These are phyloP conservation scores for Euzophera pinguis DNA, from an alignment of 2,888 invertebrate genomes.

Conservation along the genomic window DNA sequence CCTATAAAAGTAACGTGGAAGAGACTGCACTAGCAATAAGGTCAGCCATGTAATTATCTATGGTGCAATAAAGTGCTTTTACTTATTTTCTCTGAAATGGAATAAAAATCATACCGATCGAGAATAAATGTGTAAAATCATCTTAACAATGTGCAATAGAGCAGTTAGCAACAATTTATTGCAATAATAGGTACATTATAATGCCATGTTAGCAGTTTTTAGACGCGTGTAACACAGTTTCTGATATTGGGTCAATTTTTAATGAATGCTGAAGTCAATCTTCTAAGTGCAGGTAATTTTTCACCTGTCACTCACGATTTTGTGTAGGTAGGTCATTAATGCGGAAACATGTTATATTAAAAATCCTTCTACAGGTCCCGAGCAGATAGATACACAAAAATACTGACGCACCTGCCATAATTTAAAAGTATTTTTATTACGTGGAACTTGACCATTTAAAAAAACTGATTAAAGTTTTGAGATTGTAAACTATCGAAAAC, in stretches of 20 bases:
- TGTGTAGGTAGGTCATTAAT: neutral
- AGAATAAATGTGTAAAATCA: slow-evolving; percentile 10
- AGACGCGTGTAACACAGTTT: slow-evolving; percentile 22
- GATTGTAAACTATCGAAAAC: too few species aligned
- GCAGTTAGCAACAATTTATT: slow-evolving; percentile 7
- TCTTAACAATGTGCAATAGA: neutral
- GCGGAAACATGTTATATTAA: neutral
- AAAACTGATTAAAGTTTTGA: too few species aligned
- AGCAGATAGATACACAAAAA: too few species aligned
- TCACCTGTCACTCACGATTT: neutral
- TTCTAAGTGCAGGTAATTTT: neutral
- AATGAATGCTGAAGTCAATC: slow-evolving; percentile 1
- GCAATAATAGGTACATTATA: neutral
- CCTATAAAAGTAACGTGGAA: too few species aligned
- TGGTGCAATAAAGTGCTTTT: too few species aligned
- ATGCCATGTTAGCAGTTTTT: neutral
- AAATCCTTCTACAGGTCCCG: too few species aligned
- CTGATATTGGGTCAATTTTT: neutral
- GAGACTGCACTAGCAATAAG: too few species aligned
- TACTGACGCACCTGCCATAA: too few species aligned
- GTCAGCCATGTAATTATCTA: too few species aligned
- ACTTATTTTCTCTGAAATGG: neutral
- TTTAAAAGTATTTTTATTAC: too few species aligned
- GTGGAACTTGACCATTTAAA: too few species aligned
- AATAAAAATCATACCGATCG: neutral